Evolutionary conservation across 2,797 vertebrate genomes (phyloP), one percentile per base, ranked within the genome.

Genomic region (Pangasius djambal): DNA sequence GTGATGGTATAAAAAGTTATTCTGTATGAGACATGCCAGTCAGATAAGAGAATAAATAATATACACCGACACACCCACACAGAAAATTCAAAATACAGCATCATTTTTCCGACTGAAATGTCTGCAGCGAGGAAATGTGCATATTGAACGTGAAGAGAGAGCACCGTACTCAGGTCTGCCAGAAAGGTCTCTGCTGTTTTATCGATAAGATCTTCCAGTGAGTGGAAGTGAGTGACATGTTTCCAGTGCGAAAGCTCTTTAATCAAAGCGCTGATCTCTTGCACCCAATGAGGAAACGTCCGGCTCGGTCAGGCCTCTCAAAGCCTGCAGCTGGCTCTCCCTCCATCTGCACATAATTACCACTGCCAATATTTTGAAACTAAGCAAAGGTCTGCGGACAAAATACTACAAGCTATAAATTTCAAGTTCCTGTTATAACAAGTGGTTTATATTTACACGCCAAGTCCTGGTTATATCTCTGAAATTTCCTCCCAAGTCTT

Each of bases 371-470:
- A 95, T 96, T 96, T 95, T 95, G 93, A 96, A 95, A 96, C 94
- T 91, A 94, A 95, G 94, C 95, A 95, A 94, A 93, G 91, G 93
- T 92, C 93, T 93, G 90, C 93, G 93, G 94, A 96, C 94, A 95
- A 96, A 96, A 95, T 93, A 95, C 95, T 95, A 95, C 95, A 95
- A 96, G 95, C 94, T 96, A 95, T 95, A 95, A 95, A 96, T 96
- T 95, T 95, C 95, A 93, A 95, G 94, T 96, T 96, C 95, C 95
- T 96, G 95, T 96, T 96, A 95, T 96, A 96, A 96, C 95, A 96
- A 96, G 95, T 96, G 96, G 93, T 95, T 96, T 95, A 92, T 96
- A 95, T 97, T 96, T 95, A 95, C 94, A 91, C 92, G 93, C 86
- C 87, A 91, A 83, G 91, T 92, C 89, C 93, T 91, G 52, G 90